Conservation (phyloP, 2,797 vertebrate species). For the Perodicticus potto region DNA sequence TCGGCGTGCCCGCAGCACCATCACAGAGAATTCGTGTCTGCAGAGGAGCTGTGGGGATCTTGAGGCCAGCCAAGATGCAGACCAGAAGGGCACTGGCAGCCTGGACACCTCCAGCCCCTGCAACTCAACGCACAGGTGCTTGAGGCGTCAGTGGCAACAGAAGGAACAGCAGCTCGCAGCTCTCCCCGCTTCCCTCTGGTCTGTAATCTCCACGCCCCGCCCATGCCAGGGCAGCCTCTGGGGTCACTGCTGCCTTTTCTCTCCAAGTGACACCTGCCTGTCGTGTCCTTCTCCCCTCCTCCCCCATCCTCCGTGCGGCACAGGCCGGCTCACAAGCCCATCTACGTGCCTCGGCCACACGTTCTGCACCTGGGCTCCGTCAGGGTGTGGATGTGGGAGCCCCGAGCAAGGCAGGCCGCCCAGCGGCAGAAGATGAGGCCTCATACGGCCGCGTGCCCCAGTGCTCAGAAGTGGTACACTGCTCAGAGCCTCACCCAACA, state of each 20-base stretch:
- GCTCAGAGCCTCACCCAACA: not conserved
- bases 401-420: rapidly evolving
- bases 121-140: not conserved
- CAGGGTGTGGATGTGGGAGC: not conserved
- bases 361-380: not conserved
- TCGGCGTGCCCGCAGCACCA: not conserved
- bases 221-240: not conserved
- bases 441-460: not conserved
- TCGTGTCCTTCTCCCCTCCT: no score
- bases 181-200: not conserved
- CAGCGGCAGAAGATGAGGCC: not conserved
- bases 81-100: not conserved
- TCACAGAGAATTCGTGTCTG: not conserved
- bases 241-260: not conserved
- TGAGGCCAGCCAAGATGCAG: not conserved
- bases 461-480: not conserved
- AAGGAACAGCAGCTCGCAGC: not conserved
- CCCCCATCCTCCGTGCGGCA: not conserved
- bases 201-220: not conserved
- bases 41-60: rapidly evolving
- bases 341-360: not conserved
- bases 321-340: not conserved
- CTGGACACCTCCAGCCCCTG: not conserved
- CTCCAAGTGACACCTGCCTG: not conserved
- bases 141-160: not conserved